These are phyloP conservation scores for Hiodon tergisus DNA, from an alignment of 2,113 vertebrate species.

Conservation along the genomic window DNA sequence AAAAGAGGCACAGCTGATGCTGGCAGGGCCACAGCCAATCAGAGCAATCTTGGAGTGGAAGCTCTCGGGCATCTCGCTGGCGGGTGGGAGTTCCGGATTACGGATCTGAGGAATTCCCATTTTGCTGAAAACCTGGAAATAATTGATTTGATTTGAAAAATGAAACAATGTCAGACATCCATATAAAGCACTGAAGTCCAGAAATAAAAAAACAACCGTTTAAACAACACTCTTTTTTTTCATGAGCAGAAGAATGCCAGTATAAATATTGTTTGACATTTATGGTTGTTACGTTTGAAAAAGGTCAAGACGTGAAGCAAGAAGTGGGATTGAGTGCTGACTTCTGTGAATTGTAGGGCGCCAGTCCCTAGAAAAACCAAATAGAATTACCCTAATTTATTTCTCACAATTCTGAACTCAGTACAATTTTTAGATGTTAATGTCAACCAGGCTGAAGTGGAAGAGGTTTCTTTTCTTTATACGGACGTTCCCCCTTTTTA, in stretches of 20 bases:
- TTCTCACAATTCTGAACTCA: too few species aligned
- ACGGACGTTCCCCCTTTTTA: too few species aligned
- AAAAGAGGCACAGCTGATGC: constrained; percentile 75
- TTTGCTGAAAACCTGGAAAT: constrained; percentile 66
- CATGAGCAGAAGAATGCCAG: constrained; percentile 2
- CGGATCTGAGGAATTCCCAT: constrained; percentile 73
- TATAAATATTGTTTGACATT: constrained; percentile 7
- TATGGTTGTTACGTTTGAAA: constrained; percentile 9
- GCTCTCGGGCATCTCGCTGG: constrained; percentile 53
- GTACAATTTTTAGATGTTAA: too few species aligned
- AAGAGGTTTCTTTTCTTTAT: too few species aligned
- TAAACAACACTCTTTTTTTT: background rate
- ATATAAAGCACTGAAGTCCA: background rate
- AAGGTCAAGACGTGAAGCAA: background rate
- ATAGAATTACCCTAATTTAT: background rate
- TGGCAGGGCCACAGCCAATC: constrained; percentile 74
- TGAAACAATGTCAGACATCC: background rate
- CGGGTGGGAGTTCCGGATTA: constrained; percentile 55
- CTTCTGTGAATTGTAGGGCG: background rate
- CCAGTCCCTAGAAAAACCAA: background rate
- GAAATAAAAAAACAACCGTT: too few species aligned
- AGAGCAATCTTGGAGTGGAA: constrained; percentile 71
- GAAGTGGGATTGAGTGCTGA: background rate
- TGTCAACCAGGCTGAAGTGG: too few species aligned
- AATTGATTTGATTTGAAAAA: constrained; percentile 14